phyloP scores from a whole-genome alignment of 1,140 invertebrate genomes.

The Drosophila serrata region DNA sequence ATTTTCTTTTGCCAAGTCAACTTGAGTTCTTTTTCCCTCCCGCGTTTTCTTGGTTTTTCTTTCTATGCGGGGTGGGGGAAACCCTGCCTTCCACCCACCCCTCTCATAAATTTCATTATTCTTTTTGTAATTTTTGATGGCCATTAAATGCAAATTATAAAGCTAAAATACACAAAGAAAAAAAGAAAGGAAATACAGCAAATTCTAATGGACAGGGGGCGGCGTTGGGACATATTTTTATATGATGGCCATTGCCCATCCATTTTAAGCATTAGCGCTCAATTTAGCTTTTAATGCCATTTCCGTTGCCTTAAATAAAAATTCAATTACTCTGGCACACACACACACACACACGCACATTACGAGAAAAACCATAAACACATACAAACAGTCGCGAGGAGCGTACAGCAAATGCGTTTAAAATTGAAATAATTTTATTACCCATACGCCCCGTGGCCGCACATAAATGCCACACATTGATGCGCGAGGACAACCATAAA shows the following conservation, averaged over 20 bases:
- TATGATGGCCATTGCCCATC: slow-evolving; percentile 42
- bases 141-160: slow-evolving; percentile 82
- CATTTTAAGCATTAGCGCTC: slow-evolving; percentile 66
- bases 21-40: slow-evolving; percentile 17
- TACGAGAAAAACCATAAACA: slow-evolving; percentile 52
- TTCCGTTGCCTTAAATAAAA: slow-evolving; percentile 79
- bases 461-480: slow-evolving; percentile 47
- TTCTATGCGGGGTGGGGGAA: background rate
- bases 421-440: slow-evolving; percentile 81
- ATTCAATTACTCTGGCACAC: slow-evolving; percentile 72
- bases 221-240: slow-evolving; percentile 55
- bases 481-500: slow-evolving; percentile 26
- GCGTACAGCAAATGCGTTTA: slow-evolving; percentile 66
- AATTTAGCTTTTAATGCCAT: slow-evolving; percentile 82
- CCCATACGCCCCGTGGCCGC: slow-evolving; percentile 60
- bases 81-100: slow-evolving; percentile 16
- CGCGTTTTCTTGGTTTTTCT: slow-evolving; percentile 13
- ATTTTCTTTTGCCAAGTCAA: slow-evolving; percentile 60
- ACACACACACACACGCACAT: slow-evolving; percentile 18
- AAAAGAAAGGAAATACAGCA: slow-evolving; percentile 31
- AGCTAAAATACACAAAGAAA: slow-evolving; percentile 43
- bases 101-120: slow-evolving; percentile 68
- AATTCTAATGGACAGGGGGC: slow-evolving; percentile 45
- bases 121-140: slow-evolving; percentile 76
- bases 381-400: slow-evolving; percentile 39